These are phyloP conservation scores for Ectropis crepuscularia DNA, from an alignment of 2,888 invertebrate species.

Conservation along the genomic window DNA sequence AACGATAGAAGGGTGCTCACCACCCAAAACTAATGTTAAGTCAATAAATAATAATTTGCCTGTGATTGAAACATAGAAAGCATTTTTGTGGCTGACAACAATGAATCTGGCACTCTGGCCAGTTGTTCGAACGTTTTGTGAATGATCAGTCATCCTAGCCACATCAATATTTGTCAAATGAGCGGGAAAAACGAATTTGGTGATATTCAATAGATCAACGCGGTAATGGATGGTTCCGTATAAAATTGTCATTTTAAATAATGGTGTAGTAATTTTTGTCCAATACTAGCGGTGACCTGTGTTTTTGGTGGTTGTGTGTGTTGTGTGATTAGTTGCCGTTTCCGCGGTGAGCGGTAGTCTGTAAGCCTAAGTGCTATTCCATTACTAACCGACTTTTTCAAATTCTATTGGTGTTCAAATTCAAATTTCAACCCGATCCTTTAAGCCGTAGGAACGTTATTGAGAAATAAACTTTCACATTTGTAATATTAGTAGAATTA, in stretches of 20 bases:
- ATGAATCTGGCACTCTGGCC: constrained; percentile 49
- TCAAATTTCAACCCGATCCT: too few relatives aligned
- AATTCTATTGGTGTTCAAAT: too few relatives aligned
- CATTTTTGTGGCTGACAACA: constrained; percentile 61
- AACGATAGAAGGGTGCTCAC: constrained; percentile 32
- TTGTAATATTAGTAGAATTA: too few relatives aligned
- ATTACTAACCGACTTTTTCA: too few relatives aligned
- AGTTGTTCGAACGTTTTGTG: constrained; percentile 48
- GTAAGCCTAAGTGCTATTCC: too few relatives aligned
- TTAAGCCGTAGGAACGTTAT: too few relatives aligned
- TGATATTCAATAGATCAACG: constrained; percentile 17
- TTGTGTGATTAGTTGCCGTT: too few relatives aligned
- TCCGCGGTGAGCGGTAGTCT: too few relatives aligned
- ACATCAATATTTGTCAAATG: constrained; percentile 73
- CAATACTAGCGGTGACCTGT: too few relatives aligned
- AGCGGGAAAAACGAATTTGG: constrained; percentile 55
- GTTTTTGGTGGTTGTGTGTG: too few relatives aligned
- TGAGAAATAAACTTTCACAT: too few relatives aligned
- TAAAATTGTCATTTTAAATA: not conserved
- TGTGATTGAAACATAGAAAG: constrained; percentile 71
- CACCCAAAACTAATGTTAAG: constrained; percentile 55
- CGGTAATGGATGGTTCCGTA: constrained; percentile 40
- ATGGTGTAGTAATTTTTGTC: too few relatives aligned
- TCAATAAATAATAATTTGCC: constrained; percentile 65
- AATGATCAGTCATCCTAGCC: constrained; percentile 43